Evolutionary conservation across 2,797 vertebrate species (phyloP), one percentile per base, ranked within the genome.

Genomic region (Brotogeris chrysoptera): DNA sequence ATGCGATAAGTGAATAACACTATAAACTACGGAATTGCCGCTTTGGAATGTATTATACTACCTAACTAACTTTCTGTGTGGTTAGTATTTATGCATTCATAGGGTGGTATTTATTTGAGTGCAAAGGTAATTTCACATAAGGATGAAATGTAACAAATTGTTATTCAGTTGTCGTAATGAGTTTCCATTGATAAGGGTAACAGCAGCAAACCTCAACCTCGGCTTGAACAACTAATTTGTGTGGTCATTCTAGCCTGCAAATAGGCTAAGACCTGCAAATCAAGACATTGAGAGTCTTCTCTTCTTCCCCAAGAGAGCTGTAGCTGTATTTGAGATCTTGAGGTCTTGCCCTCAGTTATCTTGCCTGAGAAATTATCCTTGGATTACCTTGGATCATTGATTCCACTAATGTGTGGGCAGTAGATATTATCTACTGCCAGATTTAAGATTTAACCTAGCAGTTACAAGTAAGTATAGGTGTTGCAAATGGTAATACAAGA

Each of bases 331-430:
- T 85, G 80, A 96, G 76, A 77, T 94, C 47, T 76, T 43, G 65
- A 87, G 93, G 85, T 95, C 88, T 47, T 61, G 93, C 66, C 53
- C 65, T 97, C 77, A 79, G 88, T 96, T 95, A 94, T 85, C 96
- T 91, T 89, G 79, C 70, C 84, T 96, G 86, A 96, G 93, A 97
- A 97, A 96, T 96, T 95, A 96, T 80, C 88, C 90, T 86, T 96
- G 85, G 57, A 91, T 96, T 96, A 92, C 88, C 91, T 86, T 82
- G 93, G 78, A 84, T 93, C 87, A 96, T 83, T 96, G 94, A 94
- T 95, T 96, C 80, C 86, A 86, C 80, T 95, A 93, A 97, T 95
- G 70, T 69, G 70, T 72, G 66, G 87, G 18, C 83, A 91, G 80
- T 66, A 86, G 44, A 76, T 78, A 49, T 82, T 90, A 81, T 80